Conservation (phyloP, 1,140 invertebrate species). For the Eumaeus atala region DNA sequence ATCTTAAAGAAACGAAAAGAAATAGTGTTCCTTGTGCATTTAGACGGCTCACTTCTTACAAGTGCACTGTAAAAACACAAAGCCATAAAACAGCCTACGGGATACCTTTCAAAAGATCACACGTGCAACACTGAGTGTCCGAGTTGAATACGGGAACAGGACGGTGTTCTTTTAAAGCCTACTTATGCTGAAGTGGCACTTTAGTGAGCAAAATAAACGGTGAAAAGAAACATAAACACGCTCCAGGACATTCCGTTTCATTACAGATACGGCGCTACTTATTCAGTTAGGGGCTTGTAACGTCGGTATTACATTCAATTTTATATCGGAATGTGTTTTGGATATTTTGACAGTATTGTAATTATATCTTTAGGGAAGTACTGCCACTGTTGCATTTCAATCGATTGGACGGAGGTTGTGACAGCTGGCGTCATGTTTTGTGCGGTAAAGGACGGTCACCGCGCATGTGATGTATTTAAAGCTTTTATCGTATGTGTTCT, state of each 20-base stretch:
- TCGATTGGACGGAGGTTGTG: too few relatives aligned
- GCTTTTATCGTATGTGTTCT: too few relatives aligned
- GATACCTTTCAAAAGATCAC: slow-evolving; percentile 7
- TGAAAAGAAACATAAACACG: background rate
- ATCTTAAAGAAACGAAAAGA: too few relatives aligned
- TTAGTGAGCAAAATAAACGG: slow-evolving; percentile 4
- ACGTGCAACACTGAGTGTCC: background rate
- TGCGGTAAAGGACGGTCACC: too few relatives aligned
- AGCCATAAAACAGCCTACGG: background rate
- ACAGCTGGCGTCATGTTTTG: too few relatives aligned
- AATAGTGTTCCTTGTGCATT: background rate
- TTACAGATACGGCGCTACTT: background rate
- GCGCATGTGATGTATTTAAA: too few relatives aligned
- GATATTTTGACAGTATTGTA: too few relatives aligned
- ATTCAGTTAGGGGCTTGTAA: background rate
- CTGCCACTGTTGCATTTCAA: too few relatives aligned
- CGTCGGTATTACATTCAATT: background rate
- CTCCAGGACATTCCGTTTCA: background rate
- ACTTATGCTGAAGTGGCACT: slow-evolving; percentile 3
- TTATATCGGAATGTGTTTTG: background rate
- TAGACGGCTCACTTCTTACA: slow-evolving; percentile 3
- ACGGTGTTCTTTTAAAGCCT: slow-evolving; percentile 3
- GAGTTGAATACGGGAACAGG: slow-evolving; percentile 4
- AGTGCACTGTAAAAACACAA: slow-evolving; percentile 1
- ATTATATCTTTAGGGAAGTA: too few relatives aligned